Conservation (phyloP, 2,888 invertebrate species). For the Clistopyga incitator region DNA sequence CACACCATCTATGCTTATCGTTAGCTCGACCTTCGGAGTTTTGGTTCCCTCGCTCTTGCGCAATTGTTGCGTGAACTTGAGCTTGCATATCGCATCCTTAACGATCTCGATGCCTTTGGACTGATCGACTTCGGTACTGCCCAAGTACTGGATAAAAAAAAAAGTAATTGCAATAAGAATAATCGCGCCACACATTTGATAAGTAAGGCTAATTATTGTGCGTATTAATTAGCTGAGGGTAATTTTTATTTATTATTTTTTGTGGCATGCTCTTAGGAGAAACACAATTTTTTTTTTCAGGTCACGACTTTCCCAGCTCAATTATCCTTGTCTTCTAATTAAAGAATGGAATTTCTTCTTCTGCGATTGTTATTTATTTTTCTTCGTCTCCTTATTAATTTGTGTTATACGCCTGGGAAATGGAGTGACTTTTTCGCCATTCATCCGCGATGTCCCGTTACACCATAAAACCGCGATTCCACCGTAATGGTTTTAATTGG, state of each 20-base stretch:
- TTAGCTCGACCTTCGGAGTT: slow-evolving; percentile 95
- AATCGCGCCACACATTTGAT: neutral
- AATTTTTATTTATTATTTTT: neutral
- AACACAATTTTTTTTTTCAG: neutral
- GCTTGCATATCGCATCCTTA: slow-evolving; percentile 97
- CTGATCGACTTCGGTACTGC: slow-evolving; percentile 97
- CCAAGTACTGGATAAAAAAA: slow-evolving; percentile 90
- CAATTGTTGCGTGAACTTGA: slow-evolving; percentile 97
- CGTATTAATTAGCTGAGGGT: neutral
- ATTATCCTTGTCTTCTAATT: slow-evolving; percentile 42
- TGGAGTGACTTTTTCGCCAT: slow-evolving; percentile 39
- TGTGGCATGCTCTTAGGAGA: neutral
- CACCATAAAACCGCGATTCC: slow-evolving; percentile 18
- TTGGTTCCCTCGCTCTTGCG: slow-evolving; percentile 96
- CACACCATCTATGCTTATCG: slow-evolving; percentile 98
- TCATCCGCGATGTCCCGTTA: slow-evolving; percentile 47
- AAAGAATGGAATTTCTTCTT: slow-evolving; percentile 43
- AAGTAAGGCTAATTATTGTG: neutral
- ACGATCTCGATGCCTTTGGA: slow-evolving; percentile 99
- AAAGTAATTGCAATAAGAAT: neutral
- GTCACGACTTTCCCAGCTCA: slow-evolving; percentile 51
- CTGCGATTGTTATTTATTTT: slow-evolving; percentile 33
- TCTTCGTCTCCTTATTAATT: slow-evolving; percentile 31
- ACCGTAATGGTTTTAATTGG: slow-evolving; percentile 31
- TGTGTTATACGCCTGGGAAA: slow-evolving; percentile 44